Base-by-base conservation (phyloP, 2,888 invertebrate genomes). In the Hirtodrosophila confusa region DNA sequence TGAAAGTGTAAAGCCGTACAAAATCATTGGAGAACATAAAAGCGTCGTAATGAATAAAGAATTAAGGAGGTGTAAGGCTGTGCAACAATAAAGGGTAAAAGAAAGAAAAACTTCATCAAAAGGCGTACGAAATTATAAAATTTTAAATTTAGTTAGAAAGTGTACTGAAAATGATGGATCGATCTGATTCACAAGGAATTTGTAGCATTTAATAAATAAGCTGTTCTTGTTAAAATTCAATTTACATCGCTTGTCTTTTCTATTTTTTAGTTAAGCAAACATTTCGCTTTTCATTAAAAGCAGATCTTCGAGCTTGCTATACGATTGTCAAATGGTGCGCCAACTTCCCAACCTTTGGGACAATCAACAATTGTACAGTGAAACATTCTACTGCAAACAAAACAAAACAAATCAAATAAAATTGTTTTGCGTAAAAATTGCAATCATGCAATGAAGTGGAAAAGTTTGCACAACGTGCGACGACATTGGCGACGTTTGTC, bases 391-490 rank as follows among this genome's bases (percentile, higher is more conserved):
- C 23, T 31, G 66, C 63, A 64, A 64, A 56, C 64, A 61, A 48
- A 61, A 57, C 62, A 64, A 78, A 84, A 75, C 71, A 74, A 85
- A 78, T 53, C 76, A 83, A 85, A 85, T 83, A 78, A 85, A 85
- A 80, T 83, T 79, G 82, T 84, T 83, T 84, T 84, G 84, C 82
- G 80, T 84, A 80, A 82, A 80, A 82, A 82, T 82, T 83, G 82
- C 82, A 83, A 83, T 83, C 82, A 76, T 82, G 80, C 83, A 80
- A 83, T 85, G 85, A 85, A 83, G 82, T 82, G 80, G 76, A 85
- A 83, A 83, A 83, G 83, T 83, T 83, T 83, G 78, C 80, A 67
- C 76, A 85, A 82, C 85, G 83, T 83, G 82, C 69, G 63, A 47
- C 61, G 56, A 66, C 61, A 43, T 24, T 41, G 74, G 58, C 72